Conservation (phyloP, 2,888 invertebrate species). For the Andricus curvator region DNA sequence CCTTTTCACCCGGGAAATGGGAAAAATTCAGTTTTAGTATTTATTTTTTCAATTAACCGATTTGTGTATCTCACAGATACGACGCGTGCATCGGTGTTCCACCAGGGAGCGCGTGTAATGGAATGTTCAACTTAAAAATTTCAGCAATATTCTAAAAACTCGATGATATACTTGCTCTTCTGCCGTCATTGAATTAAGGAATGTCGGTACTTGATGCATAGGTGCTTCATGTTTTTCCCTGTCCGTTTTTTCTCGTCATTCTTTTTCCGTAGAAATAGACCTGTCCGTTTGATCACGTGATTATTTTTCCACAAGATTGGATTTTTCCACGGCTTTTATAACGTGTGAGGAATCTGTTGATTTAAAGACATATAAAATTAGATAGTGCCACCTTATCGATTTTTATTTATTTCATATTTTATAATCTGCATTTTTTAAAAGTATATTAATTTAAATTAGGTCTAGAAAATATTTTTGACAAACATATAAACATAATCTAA, state of each 20-base stretch:
- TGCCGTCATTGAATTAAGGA: neutral
- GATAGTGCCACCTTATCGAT: no score
- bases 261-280: neutral
- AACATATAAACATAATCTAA: neutral
- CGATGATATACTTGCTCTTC: constrained; percentile 1
- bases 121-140: neutral
- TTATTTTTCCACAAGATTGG: neutral
- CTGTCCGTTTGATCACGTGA: neutral
- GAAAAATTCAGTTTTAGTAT: no score
- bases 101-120: no score
- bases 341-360: neutral
- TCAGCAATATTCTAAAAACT: neutral
- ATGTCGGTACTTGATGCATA: neutral
- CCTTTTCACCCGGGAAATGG: no score
- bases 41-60: no score
- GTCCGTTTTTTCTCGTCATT: neutral
- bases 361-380: neutral
- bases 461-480: no score
- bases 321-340: neutral
- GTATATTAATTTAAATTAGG: no score
- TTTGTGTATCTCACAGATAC: no score
- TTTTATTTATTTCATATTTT: no score
- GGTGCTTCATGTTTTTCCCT: no score
- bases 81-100: no score
- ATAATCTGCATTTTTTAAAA: no score